Conservation (phyloP, 2,113 vertebrate genomes). For the Odocoileus virginianus region DNA sequence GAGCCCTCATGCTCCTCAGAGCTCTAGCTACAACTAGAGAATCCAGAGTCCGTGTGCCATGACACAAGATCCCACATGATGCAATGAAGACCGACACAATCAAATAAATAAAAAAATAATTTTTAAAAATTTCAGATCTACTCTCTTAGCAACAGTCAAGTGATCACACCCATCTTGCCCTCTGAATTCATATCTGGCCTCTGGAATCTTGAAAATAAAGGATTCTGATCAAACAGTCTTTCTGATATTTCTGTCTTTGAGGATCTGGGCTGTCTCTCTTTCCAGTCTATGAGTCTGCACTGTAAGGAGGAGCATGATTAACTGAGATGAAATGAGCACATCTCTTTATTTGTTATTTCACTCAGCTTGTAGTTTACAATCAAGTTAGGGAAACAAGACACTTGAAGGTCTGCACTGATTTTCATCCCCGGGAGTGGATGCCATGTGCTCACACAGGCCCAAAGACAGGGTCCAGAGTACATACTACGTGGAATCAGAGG, state of each 20-base stretch:
- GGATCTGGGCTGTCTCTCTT: background rate
- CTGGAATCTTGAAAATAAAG: background rate
- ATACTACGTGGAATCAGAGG: background rate
- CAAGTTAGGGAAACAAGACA: background rate
- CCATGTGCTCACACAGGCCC: background rate
- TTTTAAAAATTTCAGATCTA: background rate
- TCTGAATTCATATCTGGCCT: background rate
- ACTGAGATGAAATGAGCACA: background rate
- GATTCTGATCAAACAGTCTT: background rate
- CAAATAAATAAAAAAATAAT: background rate
- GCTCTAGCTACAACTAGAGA: background rate
- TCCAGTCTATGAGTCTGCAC: background rate
- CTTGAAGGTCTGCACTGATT: background rate
- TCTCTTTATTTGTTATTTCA: background rate
- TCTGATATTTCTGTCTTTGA: background rate
- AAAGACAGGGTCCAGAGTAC: background rate
- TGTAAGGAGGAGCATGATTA: background rate
- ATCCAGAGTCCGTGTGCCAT: background rate
- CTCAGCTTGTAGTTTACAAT: background rate
- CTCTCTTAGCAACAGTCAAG: background rate
- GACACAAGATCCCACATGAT: background rate
- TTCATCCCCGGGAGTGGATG: background rate
- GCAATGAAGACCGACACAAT: fast-evolving
- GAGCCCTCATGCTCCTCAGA: background rate
- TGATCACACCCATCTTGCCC: background rate